phyloP scores from a whole-genome alignment of 2,888 invertebrate genomes.

The Scaptomyza caliginosa region DNA sequence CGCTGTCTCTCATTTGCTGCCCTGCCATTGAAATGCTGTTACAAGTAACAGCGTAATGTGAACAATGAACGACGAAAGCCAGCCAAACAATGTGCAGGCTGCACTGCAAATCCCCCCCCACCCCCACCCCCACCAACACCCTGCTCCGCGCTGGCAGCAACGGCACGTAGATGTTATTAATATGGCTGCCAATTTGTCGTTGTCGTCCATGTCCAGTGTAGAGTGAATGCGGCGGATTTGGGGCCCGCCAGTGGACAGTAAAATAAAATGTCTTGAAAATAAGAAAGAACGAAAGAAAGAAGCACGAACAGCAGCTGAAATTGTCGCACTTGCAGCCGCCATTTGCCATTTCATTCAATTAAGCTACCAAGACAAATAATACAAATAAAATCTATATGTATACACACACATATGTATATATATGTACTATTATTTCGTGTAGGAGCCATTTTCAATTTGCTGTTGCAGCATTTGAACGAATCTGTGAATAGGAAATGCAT shows the following conservation, averaged over 20 bases:
- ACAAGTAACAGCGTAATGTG: conserved; percentile 75
- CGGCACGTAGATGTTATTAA: conserved; percentile 72
- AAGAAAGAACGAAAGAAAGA: conserved; percentile 29
- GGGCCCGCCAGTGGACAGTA: conserved; percentile 25
- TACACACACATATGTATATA: conserved; percentile 5
- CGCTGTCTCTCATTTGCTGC: conserved; percentile 4
- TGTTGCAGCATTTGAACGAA: conserved; percentile 61
- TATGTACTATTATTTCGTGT: conserved; percentile 45
- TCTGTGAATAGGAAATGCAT: conserved; percentile 74
- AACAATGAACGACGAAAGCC: conserved; percentile 57
- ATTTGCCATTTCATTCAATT: conserved; percentile 78
- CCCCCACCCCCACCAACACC: not conserved
- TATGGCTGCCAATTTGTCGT: conserved; percentile 79
- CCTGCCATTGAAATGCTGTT: conserved; percentile 71
- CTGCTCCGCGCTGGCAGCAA: conserved; percentile 17
- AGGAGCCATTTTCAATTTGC: conserved; percentile 77
- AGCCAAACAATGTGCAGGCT: conserved; percentile 56
- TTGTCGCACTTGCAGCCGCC: conserved; percentile 71
- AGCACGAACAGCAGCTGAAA: conserved; percentile 70
- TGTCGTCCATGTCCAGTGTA: conserved; percentile 48
- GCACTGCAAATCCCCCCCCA: conserved; percentile 31
- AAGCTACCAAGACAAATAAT: conserved; percentile 75
- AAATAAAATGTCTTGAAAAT: conserved; percentile 74
- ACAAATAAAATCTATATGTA: conserved; percentile 61
- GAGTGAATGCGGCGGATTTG: not conserved